Percentiles rank a stretch among this genome's conserved stretches.
These are phyloP conservation scores for Xenopus petersii DNA, from an alignment of 2,797 vertebrate species.

Conservation along the genomic window DNA sequence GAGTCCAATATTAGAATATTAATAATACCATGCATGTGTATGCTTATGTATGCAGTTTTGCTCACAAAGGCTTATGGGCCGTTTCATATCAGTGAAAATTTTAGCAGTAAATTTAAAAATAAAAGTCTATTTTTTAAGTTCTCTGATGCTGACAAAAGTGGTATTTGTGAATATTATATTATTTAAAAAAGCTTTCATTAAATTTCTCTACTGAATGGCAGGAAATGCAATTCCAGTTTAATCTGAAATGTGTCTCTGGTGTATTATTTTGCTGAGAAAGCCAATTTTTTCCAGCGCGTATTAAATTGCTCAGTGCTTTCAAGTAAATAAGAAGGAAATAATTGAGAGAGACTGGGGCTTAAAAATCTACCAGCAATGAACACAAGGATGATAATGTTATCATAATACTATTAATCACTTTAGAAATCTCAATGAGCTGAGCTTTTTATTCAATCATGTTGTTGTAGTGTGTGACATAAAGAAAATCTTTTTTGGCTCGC, in stretches of 20 bases:
- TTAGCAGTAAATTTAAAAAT: constrained; percentile 16
- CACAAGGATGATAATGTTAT: constrained; percentile 44
- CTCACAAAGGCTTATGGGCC: too few species aligned
- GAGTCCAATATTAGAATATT: too few species aligned
- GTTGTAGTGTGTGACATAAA: constrained; percentile 26
- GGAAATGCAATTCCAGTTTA: constrained; percentile 53
- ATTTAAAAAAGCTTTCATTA: constrained; percentile 56
- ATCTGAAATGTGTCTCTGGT: constrained; percentile 54
- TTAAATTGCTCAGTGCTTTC: constrained; percentile 51
- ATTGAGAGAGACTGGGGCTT: constrained; percentile 38
- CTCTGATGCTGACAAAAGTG: constrained; percentile 46
- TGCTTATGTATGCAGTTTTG: too few species aligned
- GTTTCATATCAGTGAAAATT: too few species aligned
- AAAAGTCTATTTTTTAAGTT: constrained; percentile 6
- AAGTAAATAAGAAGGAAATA: constrained; percentile 52
- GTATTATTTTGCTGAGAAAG: constrained; percentile 51
- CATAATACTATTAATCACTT: constrained; percentile 46
- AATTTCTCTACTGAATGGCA: constrained; percentile 48
- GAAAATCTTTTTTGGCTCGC: constrained; percentile 16
- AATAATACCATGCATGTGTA: too few species aligned
- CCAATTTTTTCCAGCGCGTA: constrained; percentile 35
- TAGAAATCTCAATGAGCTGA: constrained; percentile 35
- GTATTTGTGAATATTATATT: constrained; percentile 37
- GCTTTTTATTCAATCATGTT: constrained; percentile 41
- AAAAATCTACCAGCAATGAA: constrained; percentile 33